Evolutionary conservation across 30 jellyfish, hydroid and myxozoan genomes (phyloP).

Genomic region (Catostylus mosaicus): DNA sequence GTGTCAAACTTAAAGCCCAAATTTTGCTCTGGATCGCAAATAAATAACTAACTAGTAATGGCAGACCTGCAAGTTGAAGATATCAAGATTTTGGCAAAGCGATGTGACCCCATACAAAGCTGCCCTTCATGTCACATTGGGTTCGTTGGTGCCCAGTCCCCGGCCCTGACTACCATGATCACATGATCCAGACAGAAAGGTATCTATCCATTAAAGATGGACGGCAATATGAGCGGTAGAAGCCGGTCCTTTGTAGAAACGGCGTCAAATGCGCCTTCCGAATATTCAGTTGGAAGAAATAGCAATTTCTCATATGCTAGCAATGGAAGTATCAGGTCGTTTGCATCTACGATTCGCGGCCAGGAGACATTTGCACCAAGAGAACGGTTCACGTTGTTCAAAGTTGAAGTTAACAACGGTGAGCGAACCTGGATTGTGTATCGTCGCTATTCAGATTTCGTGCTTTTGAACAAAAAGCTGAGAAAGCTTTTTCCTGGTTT

Average conservation of each 20-base stretch:
- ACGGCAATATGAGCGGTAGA: neutral
- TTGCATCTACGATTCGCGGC: constrained; percentile 40
- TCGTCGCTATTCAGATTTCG: constrained; percentile 90
- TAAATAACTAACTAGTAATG: too few species aligned
- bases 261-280: constrained; percentile 37
- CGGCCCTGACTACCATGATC: too few species aligned
- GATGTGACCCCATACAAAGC: too few species aligned
- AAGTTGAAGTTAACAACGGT: constrained; percentile 74
- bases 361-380: constrained; percentile 77
- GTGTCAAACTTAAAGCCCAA: too few species aligned
- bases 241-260: neutral
- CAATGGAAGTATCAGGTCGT: neutral
- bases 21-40: too few species aligned
- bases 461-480: constrained; percentile 71
- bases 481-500: constrained; percentile 61
- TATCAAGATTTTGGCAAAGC: too few species aligned
- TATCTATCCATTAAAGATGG: too few species aligned
- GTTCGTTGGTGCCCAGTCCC: too few species aligned
- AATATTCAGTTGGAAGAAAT: constrained; percentile 16
- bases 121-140: too few species aligned
- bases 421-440: constrained; percentile 77
- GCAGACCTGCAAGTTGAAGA: too few species aligned
- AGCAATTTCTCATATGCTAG: constrained; percentile 38
- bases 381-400: constrained; percentile 78
- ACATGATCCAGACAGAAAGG: too few species aligned